phyloP scores from a whole-genome alignment of 2,113 vertebrate genomes.

The Hemicordylus capensis region DNA sequence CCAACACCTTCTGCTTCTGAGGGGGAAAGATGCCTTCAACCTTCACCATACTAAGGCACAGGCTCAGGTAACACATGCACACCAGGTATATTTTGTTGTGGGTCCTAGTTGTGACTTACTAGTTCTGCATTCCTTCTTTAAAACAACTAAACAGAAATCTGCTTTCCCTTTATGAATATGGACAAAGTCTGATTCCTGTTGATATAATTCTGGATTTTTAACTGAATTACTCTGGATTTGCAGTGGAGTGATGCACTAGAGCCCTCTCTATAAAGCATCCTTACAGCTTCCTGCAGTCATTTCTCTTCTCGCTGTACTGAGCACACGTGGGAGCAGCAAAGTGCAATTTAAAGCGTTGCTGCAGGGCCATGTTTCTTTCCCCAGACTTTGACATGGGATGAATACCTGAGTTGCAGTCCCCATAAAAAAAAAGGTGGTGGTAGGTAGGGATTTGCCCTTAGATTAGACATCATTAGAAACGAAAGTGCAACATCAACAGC shows the following conservation, averaged over 20 bases:
- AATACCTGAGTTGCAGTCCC: background rate
- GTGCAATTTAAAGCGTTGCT: constrained; percentile 37
- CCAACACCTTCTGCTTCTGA: no score
- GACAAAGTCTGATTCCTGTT: background rate
- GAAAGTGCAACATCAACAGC: constrained; percentile 54
- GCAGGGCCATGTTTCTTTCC: constrained; percentile 18
- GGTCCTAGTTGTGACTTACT: no score
- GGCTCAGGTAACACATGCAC: no score
- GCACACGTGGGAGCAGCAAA: background rate
- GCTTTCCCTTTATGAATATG: background rate
- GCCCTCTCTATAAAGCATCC: background rate
- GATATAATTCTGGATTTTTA: background rate
- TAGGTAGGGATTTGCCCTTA: constrained; percentile 49
- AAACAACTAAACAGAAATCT: no score
- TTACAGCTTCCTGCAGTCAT: background rate
- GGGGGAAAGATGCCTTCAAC: no score
- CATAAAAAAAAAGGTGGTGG: constrained; percentile 2
- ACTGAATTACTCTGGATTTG: background rate
- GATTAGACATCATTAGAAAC: constrained; percentile 13
- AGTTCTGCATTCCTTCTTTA: no score
- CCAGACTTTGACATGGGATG: constrained; percentile 1
- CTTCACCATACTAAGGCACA: no score
- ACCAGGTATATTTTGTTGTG: no score
- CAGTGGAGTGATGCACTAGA: background rate
- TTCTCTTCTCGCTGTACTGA: background rate